Evolutionary conservation across 2,113 vertebrate species (phyloP), one percentile per base, ranked within the genome.

Genomic region (Plotosus lineatus): DNA sequence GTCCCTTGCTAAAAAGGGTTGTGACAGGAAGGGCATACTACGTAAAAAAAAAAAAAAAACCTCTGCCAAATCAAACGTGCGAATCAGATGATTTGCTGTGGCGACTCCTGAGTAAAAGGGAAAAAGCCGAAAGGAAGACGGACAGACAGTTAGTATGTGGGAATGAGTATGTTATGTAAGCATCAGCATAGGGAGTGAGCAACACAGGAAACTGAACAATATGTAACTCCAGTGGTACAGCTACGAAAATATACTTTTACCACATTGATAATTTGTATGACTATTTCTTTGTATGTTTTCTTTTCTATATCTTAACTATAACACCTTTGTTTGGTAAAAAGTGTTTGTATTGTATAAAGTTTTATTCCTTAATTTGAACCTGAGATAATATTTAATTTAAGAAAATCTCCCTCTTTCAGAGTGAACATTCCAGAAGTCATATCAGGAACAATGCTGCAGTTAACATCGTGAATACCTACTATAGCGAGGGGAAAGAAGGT

Each of bases 331-430:
- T 21, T 74, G 31, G 28, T 38, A 28, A 44, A 44, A 58, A 38
- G 31, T 40, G 9, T 36, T 21, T 0, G 10, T 40, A 8, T 38
- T 23, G 10, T 40, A n/a, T 66, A 65, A 40, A 38, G 33, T 61
- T 15, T 63, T 9, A 36, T 36, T 7, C 3, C 58, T n/a, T 33
- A 23, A 65, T 38, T 11, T 73, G 19, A 36, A 23, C 51, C 6
- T 12, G 3, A 56, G 33, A 23, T n/a, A 8, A 26, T n/a, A n/a
- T 40, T 75, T 75, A 46, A 33, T 40, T 40, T 19, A 40, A 56
- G 6, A 38, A 31, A 46, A 61, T 74, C 26, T 56, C 21, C 69
- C 7, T 76, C 21, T 83, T 80, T 48, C 28, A 85, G 84, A 63
- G 40, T n/a, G 42, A 80, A 53, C 36, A 31, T 46, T 82, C n/a